Evolutionary conservation across 2,113 vertebrate species (phyloP), one percentile per base, ranked within the genome.

Genomic region (Rhynchopsitta pachyrhyncha): DNA sequence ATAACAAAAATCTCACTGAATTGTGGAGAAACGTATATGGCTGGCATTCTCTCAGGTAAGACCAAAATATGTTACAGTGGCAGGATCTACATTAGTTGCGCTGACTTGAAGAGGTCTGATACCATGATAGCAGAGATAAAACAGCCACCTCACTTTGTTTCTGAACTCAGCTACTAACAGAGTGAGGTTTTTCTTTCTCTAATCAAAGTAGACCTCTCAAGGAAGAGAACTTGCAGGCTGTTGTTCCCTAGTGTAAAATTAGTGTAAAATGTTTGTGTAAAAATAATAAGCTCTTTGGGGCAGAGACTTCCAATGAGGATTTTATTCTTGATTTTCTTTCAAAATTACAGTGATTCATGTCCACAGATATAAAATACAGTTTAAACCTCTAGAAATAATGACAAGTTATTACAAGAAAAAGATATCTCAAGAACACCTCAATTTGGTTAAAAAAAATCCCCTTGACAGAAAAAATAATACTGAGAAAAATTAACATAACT

Each of bases 81-180:
- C 60, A 71, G 22, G 42, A 92, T 41, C 63, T 46, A 76, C 52
- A 75, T 68, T 59, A 86, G 57, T 77, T 82, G 62, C 29, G 59
- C 47, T 50, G 71, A 41, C 39, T 91, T 41, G 55, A 94, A 95
- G 75, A 76, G 23, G 55, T 94, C 77, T 91, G 83, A 89, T 94
- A 29, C 90, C 90, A 91, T 94, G 84, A 90, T 82, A 95, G 94
- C 82, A 0, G 74, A 87, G 74, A 90, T 94, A 68, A 94, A 95
- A 90, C n/a, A 94, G 60, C 18, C n/a, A 41, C 55, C 93, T 86
- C 92, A 31, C 41, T 95, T 94, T 53, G 35, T 50, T 68, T 90
- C 57, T 76, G 44, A 92, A 20, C 52, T 90, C 70, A 94, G 49
- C 55, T 44, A n/a, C 77, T 81, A 94, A 73, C 29, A 90, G 74